These are phyloP conservation scores for Menidia menidia DNA, from an alignment of 2,797 vertebrate genomes.

Conservation along the genomic window DNA sequence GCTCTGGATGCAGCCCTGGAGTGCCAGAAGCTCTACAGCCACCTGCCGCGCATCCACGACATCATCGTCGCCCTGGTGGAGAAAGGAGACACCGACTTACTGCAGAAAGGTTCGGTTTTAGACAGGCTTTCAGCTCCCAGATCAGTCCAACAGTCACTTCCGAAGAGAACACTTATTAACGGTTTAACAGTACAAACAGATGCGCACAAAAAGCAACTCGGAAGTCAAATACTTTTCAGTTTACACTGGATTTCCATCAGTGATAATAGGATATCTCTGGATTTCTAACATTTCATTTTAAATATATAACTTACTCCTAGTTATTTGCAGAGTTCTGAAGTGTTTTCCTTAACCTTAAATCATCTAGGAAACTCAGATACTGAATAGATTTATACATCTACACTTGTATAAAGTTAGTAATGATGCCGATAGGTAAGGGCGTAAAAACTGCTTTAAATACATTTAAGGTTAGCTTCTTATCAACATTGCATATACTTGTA, in stretches of 20 bases:
- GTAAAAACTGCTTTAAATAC: too few species aligned
- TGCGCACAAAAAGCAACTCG: neutral
- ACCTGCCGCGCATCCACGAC: slow-evolving; percentile 86
- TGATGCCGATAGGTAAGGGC: too few species aligned
- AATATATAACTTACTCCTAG: neutral
- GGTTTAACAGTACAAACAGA: neutral
- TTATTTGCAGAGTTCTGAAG: too few species aligned
- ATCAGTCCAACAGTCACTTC: neutral
- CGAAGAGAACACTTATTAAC: neutral
- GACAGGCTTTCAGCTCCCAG: neutral
- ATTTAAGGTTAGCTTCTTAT: too few species aligned
- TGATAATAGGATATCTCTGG: neutral
- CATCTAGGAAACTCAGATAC: neutral
- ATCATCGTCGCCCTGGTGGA: slow-evolving; percentile 88
- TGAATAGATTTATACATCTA: neutral
- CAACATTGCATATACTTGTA: too few species aligned
- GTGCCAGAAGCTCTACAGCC: slow-evolving; percentile 84
- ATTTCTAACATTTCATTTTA: neutral
- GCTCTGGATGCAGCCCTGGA: slow-evolving; percentile 84
- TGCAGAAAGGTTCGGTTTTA: slow-evolving; percentile 89
- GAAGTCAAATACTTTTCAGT: neutral
- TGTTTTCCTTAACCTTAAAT: neutral
- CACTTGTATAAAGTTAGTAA: too few species aligned
- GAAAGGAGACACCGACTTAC: slow-evolving; percentile 88
- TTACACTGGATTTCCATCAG: neutral